Evolutionary conservation across 2,113 vertebrate species (phyloP), one percentile per base, ranked within the genome.

Genomic region (Laticauda laticaudata): DNA sequence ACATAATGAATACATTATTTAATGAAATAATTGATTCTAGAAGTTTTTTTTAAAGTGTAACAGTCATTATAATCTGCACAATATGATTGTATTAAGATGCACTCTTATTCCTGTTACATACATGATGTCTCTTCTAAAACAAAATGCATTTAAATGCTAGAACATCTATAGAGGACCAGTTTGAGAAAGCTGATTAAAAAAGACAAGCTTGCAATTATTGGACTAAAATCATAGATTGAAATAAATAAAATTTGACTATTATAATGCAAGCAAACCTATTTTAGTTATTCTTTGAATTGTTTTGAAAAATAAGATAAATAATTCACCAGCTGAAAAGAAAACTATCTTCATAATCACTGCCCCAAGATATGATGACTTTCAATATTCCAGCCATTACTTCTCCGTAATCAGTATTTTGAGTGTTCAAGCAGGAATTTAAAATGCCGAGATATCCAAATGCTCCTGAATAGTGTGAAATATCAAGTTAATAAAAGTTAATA

Each of bases 361-460:
- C 98, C 99, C 99, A 99, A 86, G 98, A 98, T 51, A 99, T 97
- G 90, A 99, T 94, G 2, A 98, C 98, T 96, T 98, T 98, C 93
- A 99, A 90, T 88, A 99, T 93, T 12, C 98, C 98, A 92, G 98
- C 97, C 39, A 99, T 91, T 0, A 99, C 92, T 93, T 98, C 98
- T 43, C 97, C 97, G 93, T 98, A 98, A 34, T 98, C 97, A 81
- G 97, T 94, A 10, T 97, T 98, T 94, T 95, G 93, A 0, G 97
- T 97, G 69, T 97, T 96, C 64, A 99, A 96, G 94, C 98, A 99
- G 92, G 98, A 99, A 94, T 99, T 98, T 95, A 99, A 98, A 97
- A 99, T 98, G 10, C 98, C 98, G 96, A 99, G 98, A 96, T 98
- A 98, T 9, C 98, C 98, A 96, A 98, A 98, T 88, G 98, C 98